These are phyloP conservation scores for Chitala chitala DNA, from an alignment of 2,113 vertebrate species.

Conservation along the genomic window DNA sequence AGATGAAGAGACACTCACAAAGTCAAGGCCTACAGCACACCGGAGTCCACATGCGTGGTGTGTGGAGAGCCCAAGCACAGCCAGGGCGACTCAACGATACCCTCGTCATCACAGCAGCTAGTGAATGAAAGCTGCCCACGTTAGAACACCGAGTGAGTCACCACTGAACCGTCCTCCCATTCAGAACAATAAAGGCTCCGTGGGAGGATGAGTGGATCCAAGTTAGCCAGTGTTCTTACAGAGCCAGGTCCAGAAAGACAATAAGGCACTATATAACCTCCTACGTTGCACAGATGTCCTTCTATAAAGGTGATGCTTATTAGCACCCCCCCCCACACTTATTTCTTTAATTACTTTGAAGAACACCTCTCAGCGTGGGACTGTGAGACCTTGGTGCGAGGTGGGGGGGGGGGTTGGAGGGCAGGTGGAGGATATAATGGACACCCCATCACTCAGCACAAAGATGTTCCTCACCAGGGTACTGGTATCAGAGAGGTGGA, in stretches of 20 bases:
- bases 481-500: too few relatives aligned
- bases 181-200: not conserved
- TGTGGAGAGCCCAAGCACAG: too few relatives aligned
- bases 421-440: not conserved
- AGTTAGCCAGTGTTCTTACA: too few relatives aligned
- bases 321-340: too few relatives aligned
- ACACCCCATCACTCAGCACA: not conserved
- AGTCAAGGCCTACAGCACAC: not conserved
- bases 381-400: not conserved
- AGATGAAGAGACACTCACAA: not conserved
- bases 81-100: too few relatives aligned
- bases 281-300: too few relatives aligned
- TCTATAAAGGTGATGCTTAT: too few relatives aligned
- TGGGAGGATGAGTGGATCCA: too few relatives aligned
- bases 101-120: not conserved
- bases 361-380: too few relatives aligned
- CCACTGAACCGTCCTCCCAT: not conserved
- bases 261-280: too few relatives aligned
- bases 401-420: not conserved
- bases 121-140: not conserved
- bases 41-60: not conserved
- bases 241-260: too few relatives aligned
- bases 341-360: too few relatives aligned
- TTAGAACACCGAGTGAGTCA: not conserved
- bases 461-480: not conserved